Evolutionary conservation across 1,140 invertebrate species (phyloP).

Genomic region (Sitophilus oryzae): DNA sequence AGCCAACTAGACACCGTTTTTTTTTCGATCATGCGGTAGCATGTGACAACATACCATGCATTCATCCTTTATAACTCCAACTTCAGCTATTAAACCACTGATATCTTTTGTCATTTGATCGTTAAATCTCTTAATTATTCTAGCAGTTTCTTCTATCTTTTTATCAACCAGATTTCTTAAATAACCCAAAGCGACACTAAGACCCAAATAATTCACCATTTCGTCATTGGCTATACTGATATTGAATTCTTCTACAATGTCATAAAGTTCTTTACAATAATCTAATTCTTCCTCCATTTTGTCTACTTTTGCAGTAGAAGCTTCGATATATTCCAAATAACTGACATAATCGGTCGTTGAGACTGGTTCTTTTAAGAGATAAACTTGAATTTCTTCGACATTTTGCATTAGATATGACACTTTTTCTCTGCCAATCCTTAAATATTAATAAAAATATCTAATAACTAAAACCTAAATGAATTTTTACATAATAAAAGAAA

Average conservation of each 20-base stretch:
- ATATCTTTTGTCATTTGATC: slow-evolving; percentile 58
- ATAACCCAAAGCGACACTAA: slow-evolving; percentile 47
- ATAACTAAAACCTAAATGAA: too few relatives aligned
- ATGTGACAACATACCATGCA: too few relatives aligned
- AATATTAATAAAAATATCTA: too few relatives aligned
- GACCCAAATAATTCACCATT: slow-evolving; percentile 35
- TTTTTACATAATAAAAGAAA: too few relatives aligned
- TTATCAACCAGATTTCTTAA: slow-evolving; percentile 51
- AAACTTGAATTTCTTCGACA: slow-evolving; percentile 54
- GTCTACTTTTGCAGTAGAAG: slow-evolving; percentile 55
- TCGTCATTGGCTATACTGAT: slow-evolving; percentile 48
- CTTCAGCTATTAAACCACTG: slow-evolving; percentile 56
- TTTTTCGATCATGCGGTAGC: too few relatives aligned
- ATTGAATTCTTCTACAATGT: slow-evolving; percentile 65
- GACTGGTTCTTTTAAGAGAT: slow-evolving; percentile 56
- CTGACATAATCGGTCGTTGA: slow-evolving; percentile 61
- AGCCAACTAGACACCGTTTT: too few relatives aligned
- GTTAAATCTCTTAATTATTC: slow-evolving; percentile 53
- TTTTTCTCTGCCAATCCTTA: slow-evolving; percentile 54
- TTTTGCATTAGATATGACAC: slow-evolving; percentile 54
- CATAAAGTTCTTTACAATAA: slow-evolving; percentile 65
- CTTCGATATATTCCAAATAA: slow-evolving; percentile 63
- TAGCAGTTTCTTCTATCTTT: slow-evolving; percentile 49
- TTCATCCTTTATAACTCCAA: slow-evolving; percentile 60
- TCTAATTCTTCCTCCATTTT: slow-evolving; percentile 57